phyloP scores from a whole-genome alignment of 92 coral and sea anemone genomes.

The Umimayanthus chanpuru region DNA sequence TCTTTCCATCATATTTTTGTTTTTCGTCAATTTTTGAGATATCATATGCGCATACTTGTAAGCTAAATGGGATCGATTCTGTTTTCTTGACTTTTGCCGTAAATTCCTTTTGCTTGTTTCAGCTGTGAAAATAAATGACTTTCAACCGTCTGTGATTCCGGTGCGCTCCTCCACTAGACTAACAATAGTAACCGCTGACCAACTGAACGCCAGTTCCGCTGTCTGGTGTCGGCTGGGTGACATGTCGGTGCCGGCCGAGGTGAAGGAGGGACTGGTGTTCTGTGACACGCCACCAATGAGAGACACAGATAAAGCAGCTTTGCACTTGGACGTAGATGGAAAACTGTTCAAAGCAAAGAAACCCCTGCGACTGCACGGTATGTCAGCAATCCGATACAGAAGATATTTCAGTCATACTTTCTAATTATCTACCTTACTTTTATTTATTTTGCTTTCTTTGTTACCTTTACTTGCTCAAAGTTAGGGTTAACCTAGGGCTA shows the following conservation, averaged over 20 bases:
- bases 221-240: conserved; percentile 66
- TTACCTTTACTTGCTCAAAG: no score
- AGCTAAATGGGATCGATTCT: no score
- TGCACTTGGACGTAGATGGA: conserved; percentile 66
- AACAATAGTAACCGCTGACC: conserved; percentile 54
- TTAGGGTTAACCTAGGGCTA: no score
- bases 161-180: conserved; percentile 55
- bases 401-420: no score
- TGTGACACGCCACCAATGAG: conserved; percentile 72
- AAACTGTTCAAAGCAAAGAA: conserved; percentile 62
- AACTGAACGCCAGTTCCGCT: conserved; percentile 57
- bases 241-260: conserved; percentile 61
- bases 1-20: no score
- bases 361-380: conserved; percentile 67
- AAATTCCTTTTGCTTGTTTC: not conserved
- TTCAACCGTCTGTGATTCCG: conserved; percentile 67
- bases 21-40: no score
- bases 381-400: not conserved
- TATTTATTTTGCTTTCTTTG: no score
- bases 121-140: conserved; percentile 39
- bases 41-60: no score
- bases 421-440: no score
- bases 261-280: conserved; percentile 50
- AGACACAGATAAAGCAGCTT: conserved; percentile 49
- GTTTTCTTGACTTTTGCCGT: no score